Conservation (phyloP, 2,797 vertebrate genomes). For the Lophotriccus pileatus region DNA sequence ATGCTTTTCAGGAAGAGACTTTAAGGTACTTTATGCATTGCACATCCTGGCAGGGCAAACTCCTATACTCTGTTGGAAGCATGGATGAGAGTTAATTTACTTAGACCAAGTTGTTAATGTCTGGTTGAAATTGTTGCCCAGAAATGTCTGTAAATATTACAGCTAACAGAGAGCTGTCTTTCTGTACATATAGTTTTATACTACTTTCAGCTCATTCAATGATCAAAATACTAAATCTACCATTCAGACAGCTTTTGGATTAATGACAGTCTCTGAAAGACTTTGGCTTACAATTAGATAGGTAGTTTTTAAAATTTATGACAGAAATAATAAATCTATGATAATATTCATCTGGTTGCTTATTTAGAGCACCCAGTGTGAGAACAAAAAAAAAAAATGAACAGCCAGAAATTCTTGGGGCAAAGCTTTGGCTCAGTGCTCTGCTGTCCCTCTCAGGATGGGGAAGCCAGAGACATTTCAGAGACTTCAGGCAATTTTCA, state of each 20-base stretch:
- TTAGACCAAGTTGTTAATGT: not conserved
- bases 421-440: not conserved
- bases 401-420: not conserved
- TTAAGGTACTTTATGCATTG: not conserved
- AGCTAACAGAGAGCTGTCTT: not conserved
- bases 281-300: conserved; percentile 24
- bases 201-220: conserved; percentile 9
- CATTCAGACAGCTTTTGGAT: conserved; percentile 1
- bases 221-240: not conserved
- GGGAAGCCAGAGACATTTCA: not conserved
- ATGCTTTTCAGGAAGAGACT: not conserved
- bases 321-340: conserved; percentile 20
- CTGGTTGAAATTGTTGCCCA: not conserved
- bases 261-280: conserved; percentile 24
- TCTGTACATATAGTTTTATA: not conserved
- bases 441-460: not conserved
- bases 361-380: not conserved
- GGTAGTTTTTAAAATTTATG: conserved; percentile 31
- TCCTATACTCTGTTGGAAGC: not conserved
- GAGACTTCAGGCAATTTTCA: not conserved
- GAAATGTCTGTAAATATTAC: not conserved
- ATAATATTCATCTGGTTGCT: not conserved
- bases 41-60: not conserved
- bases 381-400: not conserved
- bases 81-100: not conserved